These are phyloP conservation scores for Odocoileus hemionus DNA, from an alignment of 2,113 vertebrate genomes.

Conservation along the genomic window DNA sequence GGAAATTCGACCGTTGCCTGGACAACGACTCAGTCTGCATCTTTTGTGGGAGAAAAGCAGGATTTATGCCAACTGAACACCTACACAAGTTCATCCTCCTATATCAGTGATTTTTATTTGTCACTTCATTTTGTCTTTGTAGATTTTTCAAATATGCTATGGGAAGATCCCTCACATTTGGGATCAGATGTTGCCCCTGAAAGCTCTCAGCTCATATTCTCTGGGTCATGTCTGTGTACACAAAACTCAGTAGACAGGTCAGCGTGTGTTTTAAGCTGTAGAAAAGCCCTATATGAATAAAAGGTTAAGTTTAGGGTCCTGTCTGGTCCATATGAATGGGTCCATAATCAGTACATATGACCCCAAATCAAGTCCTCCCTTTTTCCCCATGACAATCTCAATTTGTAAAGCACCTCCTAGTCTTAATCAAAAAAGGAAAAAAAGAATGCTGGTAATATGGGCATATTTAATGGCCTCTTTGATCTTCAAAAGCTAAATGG, in stretches of 20 bases:
- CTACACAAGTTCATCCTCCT: background rate
- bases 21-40: background rate
- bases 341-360: background rate
- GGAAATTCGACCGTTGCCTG: background rate
- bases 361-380: background rate
- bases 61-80: background rate
- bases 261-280: background rate
- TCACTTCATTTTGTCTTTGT: background rate
- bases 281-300: background rate
- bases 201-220: background rate
- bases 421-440: conserved; percentile 22
- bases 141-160: background rate
- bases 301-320: background rate
- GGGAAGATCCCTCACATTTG: background rate
- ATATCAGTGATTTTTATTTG: background rate
- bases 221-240: background rate
- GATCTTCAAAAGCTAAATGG: conserved; percentile 75
- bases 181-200: background rate
- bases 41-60: background rate
- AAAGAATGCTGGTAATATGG: conserved; percentile 53
- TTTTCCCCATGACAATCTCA: conserved; percentile 10
- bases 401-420: conserved; percentile 23
- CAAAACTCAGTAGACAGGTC: background rate
- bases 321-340: background rate
- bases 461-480: conserved; percentile 69